These are phyloP conservation scores for Ephestia elutella DNA, from an alignment of 1,140 invertebrate genomes.

Conservation along the genomic window DNA sequence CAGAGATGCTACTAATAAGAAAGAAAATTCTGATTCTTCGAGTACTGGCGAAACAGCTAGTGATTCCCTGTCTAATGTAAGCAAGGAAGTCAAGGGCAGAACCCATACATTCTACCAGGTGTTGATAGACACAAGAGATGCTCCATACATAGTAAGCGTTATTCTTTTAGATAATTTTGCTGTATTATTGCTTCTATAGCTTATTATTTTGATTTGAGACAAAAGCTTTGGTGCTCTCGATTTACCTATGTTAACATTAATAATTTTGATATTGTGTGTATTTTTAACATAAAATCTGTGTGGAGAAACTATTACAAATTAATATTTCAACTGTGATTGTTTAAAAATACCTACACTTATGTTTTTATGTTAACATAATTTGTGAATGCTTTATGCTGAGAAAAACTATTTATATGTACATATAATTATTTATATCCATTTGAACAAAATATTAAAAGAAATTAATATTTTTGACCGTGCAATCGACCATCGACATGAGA, in stretches of 20 bases:
- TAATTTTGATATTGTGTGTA: too few species aligned
- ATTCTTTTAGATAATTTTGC: conserved; percentile 4
- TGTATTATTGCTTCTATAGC: neutral
- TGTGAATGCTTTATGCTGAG: neutral
- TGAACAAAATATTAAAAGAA: conserved; percentile 14
- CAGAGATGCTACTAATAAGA: conserved; percentile 82
- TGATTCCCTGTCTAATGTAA: conserved; percentile 74
- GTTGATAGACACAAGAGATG: conserved; percentile 96
- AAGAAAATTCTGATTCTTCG: conserved; percentile 46
- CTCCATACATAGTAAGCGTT: conserved; percentile 92
- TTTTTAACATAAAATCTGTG: too few species aligned
- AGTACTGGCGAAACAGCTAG: conserved; percentile 40
- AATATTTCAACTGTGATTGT: too few species aligned
- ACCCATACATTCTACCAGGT: conserved; percentile 98
- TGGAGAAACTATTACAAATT: too few species aligned
- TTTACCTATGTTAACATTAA: too few species aligned
- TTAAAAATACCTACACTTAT: too few species aligned
- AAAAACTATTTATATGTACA: neutral
- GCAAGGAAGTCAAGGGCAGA: conserved; percentile 91
- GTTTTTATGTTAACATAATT: too few species aligned
- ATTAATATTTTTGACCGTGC: conserved; percentile 57
- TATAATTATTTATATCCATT: conserved; percentile 2
- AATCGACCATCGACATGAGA: conserved; percentile 65
- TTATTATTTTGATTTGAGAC: neutral
- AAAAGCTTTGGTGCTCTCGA: too few species aligned